These are phyloP conservation scores for Gallirallus australis DNA, from an alignment of 2,797 vertebrate species.

Conservation along the genomic window DNA sequence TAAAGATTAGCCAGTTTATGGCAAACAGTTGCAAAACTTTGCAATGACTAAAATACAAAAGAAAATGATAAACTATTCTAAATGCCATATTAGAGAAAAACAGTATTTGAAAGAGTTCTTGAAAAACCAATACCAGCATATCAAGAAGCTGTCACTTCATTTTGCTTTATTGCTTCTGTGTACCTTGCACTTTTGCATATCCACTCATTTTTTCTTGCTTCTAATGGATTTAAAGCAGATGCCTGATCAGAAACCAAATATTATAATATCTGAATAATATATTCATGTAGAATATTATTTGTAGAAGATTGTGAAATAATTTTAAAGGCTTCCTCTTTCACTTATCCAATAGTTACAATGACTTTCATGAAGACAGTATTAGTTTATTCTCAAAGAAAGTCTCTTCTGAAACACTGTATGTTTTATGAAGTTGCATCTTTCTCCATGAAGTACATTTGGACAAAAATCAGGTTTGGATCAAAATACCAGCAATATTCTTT, in stretches of 20 bases:
- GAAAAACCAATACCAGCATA: neutral
- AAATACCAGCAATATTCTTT: neutral
- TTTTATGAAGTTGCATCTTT: neutral
- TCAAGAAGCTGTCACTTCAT: neutral
- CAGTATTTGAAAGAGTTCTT: neutral
- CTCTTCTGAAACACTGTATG: neutral
- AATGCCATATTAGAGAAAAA: neutral
- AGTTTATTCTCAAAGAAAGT: neutral
- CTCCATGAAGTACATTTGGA: neutral
- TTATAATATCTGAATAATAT: neutral
- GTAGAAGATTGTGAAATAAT: neutral
- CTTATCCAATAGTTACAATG: neutral
- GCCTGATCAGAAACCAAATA: neutral
- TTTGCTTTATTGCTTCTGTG: neutral
- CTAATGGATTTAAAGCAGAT: neutral
- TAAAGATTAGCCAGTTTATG: neutral
- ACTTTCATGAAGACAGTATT: neutral
- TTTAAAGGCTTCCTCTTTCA: neutral
- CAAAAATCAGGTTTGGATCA: neutral
- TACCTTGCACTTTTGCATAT: neutral
- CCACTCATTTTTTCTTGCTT: neutral
- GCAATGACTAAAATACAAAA: neutral
- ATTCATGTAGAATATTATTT: neutral
- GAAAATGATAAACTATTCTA: neutral
- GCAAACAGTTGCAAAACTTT: neutral